These are phyloP conservation scores for Orthosia gracilis DNA, from an alignment of 2,888 invertebrate genomes.

Conservation along the genomic window DNA sequence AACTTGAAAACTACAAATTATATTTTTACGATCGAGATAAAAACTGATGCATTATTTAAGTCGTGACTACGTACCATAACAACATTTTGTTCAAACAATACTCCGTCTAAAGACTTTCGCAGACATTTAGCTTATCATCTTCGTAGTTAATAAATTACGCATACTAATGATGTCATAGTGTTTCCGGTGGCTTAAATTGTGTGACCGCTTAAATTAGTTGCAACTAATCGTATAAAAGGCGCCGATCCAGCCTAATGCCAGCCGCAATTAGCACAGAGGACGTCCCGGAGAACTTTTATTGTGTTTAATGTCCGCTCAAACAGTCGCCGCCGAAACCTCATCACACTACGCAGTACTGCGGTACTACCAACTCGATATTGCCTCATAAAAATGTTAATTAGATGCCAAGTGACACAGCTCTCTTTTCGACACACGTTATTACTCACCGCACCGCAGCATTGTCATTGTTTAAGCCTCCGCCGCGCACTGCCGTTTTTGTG, in stretches of 20 bases:
- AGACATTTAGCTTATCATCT: conserved; percentile 48
- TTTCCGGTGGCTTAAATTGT: conserved; percentile 59
- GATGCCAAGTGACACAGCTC: conserved; percentile 63
- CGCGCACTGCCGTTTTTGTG: conserved; percentile 56
- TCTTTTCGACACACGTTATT: conserved; percentile 66
- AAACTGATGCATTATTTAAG: conserved; percentile 6
- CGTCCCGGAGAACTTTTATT: conserved; percentile 82
- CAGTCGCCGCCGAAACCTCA: conserved; percentile 55
- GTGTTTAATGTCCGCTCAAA: conserved; percentile 76
- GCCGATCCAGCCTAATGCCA: conserved; percentile 77
- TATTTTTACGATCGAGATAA: conserved; percentile 9
- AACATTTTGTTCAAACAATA: conserved; percentile 38
- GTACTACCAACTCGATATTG: conserved; percentile 53
- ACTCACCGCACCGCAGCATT: conserved; percentile 61
- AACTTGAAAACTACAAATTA: conserved; percentile 4
- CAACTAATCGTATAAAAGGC: conserved; percentile 75
- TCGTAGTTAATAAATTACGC: conserved; percentile 48
- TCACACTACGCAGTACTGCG: conserved; percentile 56
- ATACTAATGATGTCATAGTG: conserved; percentile 63
- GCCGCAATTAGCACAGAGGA: conserved; percentile 82
- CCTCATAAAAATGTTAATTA: conserved; percentile 75
- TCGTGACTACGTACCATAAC: conserved; percentile 8
- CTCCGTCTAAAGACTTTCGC: conserved; percentile 41
- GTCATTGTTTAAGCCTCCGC: conserved; percentile 50
- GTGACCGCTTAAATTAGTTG: conserved; percentile 75